Evolutionary conservation across 2,797 vertebrate species (phyloP), one percentile per base, ranked within the genome.

Genomic region (Propithecus deckenii): DNA sequence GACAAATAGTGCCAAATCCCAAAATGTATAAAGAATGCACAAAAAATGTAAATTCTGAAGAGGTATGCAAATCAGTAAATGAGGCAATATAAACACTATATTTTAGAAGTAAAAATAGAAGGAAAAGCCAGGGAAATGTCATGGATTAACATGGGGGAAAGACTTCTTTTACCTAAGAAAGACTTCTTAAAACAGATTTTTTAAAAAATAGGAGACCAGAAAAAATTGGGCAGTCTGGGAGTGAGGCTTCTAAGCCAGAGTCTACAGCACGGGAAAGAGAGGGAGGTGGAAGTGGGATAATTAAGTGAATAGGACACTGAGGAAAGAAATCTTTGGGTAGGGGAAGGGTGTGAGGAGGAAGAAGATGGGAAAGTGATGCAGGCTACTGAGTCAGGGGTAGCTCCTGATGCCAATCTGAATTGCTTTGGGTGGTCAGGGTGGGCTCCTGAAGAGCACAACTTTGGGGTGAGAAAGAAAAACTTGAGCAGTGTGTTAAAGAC

Each of bases 91-190:
- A 88, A 89, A 15, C 22, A 43, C 15, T 74, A 8, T 63, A 28
- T 65, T 41, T 7, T 81, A 46, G 14, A 94, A 84, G 23, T 46
- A 72, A 92, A 92, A 61, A 41, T 28, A 86, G 79, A 95, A 86
- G 67, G 50, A 86, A 41, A 79, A 23, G 6, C 75, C 52, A 10
- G n/a, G 41, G 59, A 88, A 69, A 78, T 79, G 71, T 22, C 32
- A 50, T 65, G 14, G 22, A 12, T 61, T 5, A 81, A 52, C 38
- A 59, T 15, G n/a, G 15, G 12, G 22, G 10, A 55, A 92, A 80
- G 57, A 41, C 6, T 61, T 89, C n/a, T 86, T 95, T 92, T 86
- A 89, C 78, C 41, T 55, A 87, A 89, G 46, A 67, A 84, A 94
- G 23, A 0, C n/a, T 92, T 95, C 43, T 61, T 69, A 61, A 28